Percentiles rank a stretch among this genome's conserved stretches.
Conservation (phyloP, 1,140 invertebrate species). For the Schmidtea mediterranea region DNA sequence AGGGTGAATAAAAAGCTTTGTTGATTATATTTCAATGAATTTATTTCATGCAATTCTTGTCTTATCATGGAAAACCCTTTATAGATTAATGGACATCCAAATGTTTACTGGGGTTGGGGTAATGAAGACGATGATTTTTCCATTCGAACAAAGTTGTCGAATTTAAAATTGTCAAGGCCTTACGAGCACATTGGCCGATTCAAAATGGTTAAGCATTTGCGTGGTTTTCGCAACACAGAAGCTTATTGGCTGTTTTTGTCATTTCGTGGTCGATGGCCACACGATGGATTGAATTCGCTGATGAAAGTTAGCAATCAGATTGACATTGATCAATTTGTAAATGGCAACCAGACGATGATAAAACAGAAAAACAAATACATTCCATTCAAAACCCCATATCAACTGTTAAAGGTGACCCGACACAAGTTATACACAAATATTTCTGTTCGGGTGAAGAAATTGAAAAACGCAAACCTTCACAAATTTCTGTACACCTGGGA, state of each 20-base stretch:
- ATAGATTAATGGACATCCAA: constrained; percentile 65
- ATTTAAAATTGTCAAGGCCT: constrained; percentile 17
- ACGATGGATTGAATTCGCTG: not conserved
- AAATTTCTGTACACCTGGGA: too few species aligned
- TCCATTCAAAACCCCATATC: too few species aligned
- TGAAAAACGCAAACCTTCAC: too few species aligned
- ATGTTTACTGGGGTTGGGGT: constrained; percentile 56
- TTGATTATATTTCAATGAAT: too few species aligned
- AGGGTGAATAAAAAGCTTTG: too few species aligned
- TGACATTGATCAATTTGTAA: too few species aligned
- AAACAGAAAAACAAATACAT: too few species aligned
- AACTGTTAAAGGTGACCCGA: too few species aligned
- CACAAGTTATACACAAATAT: too few species aligned
- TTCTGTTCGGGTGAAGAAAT: too few species aligned
- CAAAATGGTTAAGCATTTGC: constrained; percentile 24
- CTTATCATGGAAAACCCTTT: constrained; percentile 35
- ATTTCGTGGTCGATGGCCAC: not conserved
- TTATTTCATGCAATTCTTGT: too few species aligned
- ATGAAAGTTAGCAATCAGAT: not conserved
- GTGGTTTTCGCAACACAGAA: constrained; percentile 7
- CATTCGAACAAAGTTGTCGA: constrained; percentile 9
- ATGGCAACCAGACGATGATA: too few species aligned
- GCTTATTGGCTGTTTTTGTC: not conserved
- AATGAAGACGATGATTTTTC: constrained; percentile 26
- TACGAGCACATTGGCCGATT: constrained; percentile 21